Conservation (phyloP, 2,888 invertebrate species). For the Mesorhabditis belari region DNA sequence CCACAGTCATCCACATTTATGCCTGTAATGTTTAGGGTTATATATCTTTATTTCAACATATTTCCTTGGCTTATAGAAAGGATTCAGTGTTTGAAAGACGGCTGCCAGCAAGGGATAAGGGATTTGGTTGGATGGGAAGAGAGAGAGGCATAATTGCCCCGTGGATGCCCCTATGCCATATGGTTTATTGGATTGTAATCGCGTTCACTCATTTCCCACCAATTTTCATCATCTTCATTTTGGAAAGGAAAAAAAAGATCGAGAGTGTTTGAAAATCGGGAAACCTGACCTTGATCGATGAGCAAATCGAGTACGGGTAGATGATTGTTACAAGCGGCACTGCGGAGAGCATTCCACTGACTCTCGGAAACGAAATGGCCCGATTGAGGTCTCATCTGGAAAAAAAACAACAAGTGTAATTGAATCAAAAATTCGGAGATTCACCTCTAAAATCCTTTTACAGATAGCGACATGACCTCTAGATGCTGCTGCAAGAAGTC, state of each 20-base stretch:
- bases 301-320: constrained; percentile 32
- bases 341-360: constrained; percentile 33
- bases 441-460: constrained; percentile 11
- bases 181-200: too few species aligned
- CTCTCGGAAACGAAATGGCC: constrained; percentile 6
- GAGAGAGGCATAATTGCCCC: too few species aligned
- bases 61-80: not conserved
- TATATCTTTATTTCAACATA: not conserved
- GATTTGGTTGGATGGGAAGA: too few species aligned
- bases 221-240: not conserved
- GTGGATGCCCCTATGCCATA: too few species aligned
- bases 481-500: constrained; percentile 20
- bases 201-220: not conserved
- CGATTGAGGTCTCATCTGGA: not conserved
- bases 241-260: too few species aligned
- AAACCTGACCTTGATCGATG: constrained; percentile 24
- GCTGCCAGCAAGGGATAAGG: not conserved
- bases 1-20: constrained; percentile 31
- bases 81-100: not conserved
- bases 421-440: constrained; percentile 7
- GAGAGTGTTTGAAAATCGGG: too few species aligned
- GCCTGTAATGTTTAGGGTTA: constrained; percentile 6
- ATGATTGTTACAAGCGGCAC: constrained; percentile 33
- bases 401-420: constrained; percentile 1
- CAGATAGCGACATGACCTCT: constrained; percentile 29